Base-by-base conservation (phyloP, 2,888 invertebrate species). In the Cybosia mesomella region DNA sequence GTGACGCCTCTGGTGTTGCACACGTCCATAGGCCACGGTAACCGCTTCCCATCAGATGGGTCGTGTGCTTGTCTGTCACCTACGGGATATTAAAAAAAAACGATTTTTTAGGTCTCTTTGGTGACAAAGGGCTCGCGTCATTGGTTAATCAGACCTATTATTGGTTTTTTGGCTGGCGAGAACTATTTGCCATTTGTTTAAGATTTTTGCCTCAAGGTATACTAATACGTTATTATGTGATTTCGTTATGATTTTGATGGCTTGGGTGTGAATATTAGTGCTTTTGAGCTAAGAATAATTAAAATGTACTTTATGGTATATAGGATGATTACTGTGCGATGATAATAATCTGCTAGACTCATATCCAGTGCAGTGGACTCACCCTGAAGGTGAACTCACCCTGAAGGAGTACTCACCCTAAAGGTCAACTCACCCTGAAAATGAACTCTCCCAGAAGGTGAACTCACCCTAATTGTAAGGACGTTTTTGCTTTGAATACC, bases 311-410 rank as follows among this genome's bases (percentile, higher is more conserved):
- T 36, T 21, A 39, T 59, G 9, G 9, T 59, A 24, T 59, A 18
- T 59, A 59, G 18, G 22, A 59, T 24, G 18, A n/a, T 9, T n/a
- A 39, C 18, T 22, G 39, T 59, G 59, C 59, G 22, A 36, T 53
- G 55, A 28, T 59, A 34, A 66, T 59, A 39, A 39, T 59, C 39
- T 59, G 59, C 15, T 39, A 59, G 22, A 36, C 36, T 36, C 22
- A 59, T 36, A 22, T 22, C 22, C 22, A 36, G 21, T 36, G 22
- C 3, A 21, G 59, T 9, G 43, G 7, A 43, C 43, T 43, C 43
- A 43, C 43, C 18, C 43, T 43, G 43, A 18, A n/a, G 4, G 5
- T 36, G 34, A 10, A 11, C 11, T 36, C 13, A 36, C 13, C 9
- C 2, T n/a, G n/a, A 9, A 49, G 2, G 2, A n/a, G 49, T 8